phyloP scores from a whole-genome alignment of 2,888 invertebrate species.

The Mythimna loreyi region DNA sequence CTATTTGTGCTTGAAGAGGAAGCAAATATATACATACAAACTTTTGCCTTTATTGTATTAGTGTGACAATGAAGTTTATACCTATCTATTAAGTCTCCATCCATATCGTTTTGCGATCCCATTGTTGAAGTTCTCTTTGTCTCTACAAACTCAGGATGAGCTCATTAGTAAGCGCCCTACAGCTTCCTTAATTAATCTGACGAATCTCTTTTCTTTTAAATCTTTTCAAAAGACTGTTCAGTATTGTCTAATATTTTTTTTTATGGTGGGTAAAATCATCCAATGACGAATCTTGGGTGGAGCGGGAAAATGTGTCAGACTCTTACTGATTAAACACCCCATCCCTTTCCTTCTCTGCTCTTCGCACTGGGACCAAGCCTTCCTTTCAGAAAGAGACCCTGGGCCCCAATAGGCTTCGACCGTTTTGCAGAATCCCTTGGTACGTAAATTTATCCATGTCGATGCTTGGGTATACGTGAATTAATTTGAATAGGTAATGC shows the following conservation, averaged over 20 bases:
- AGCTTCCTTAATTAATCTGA: constrained; percentile 19
- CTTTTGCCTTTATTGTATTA: too few relatives aligned
- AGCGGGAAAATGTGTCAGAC: too few relatives aligned
- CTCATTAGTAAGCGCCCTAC: constrained; percentile 31
- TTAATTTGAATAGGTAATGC: background rate
- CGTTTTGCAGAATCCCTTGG: background rate
- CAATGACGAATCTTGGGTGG: too few relatives aligned
- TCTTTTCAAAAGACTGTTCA: constrained; percentile 1
- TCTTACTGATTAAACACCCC: too few relatives aligned
- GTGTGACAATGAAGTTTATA: background rate
- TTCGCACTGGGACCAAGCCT: too few relatives aligned
- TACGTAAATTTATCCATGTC: background rate
- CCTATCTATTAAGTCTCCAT: background rate
- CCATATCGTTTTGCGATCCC: background rate
- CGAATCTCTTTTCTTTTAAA: background rate
- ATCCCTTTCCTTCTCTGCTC: too few relatives aligned
- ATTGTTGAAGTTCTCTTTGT: constrained; percentile 24
- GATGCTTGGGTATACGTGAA: background rate
- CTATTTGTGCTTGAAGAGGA: too few relatives aligned
- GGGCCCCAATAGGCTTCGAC: too few relatives aligned
- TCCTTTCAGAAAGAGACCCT: too few relatives aligned
- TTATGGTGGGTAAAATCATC: too few relatives aligned
- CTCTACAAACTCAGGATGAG: constrained; percentile 9
- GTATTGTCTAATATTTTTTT: background rate
- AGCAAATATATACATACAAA: too few relatives aligned